Base-by-base conservation (phyloP, 2,888 invertebrate species). In the Athripsodes cinereus region DNA sequence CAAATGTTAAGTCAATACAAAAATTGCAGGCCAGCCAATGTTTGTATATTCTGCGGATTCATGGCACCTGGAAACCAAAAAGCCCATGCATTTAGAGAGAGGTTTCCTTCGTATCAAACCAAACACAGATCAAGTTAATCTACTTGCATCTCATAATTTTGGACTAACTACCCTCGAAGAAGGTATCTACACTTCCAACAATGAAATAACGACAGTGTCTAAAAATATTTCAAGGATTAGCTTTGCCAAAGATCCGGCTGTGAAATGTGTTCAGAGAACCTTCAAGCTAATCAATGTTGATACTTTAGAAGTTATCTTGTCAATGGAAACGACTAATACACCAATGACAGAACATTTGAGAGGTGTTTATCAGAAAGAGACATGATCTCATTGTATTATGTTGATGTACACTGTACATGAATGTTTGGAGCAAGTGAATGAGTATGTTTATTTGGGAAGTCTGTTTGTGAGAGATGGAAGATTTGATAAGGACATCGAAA, bases 31-130 rank as follows among this genome's bases (percentile, higher is more conserved):
- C 10, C 84, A 84, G 64, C 85, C 85, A 1, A 75, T 83, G 73
- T 73, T 83, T 22, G 82, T 81, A 66, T 85, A 76, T 65, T 66
- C 68, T 2, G 80, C 82, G 0, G 70, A 69, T 56, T 81, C 82
- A 0, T 77, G 72, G 67, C 74, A 83, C 64, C 77, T 81, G 0
- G 74, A 75, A 22, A 79, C 74, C 31, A 74, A 76, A 22, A 74
- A 69, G 2, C 81, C 82, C 0, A 81, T 85, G 82, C 85, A 86
- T 66, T 74, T 81, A 53, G 86, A 86, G 67, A 69, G 78, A 40
- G 86, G 86, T 0, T 84, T 82, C 66, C 67, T 86, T 5, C 76
- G 81, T 52, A 75, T 84, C 49, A 78, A 81, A 47, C 81, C 82
- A 0, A 78, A 75, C 10, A 78, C 80, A 0, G 74, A 77, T 13